These are phyloP conservation scores for Arbacia lixula DNA, from an alignment of 53 echinoderm and acorn worm species.

Conservation along the genomic window DNA sequence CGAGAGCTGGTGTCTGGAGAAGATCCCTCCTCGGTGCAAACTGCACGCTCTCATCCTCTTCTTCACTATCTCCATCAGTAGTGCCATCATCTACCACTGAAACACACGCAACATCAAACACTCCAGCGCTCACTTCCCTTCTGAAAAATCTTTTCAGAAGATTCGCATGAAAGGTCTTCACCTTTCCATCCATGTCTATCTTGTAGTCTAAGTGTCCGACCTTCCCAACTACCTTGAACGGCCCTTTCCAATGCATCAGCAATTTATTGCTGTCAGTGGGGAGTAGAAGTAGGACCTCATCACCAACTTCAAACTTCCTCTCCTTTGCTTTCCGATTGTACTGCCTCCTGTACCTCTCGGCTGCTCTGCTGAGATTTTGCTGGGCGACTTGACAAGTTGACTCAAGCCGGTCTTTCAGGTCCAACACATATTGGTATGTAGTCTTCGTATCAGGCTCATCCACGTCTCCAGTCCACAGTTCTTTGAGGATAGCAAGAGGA, in stretches of 20 bases:
- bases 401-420: constrained; percentile 62
- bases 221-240: constrained; percentile 12
- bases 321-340: constrained; percentile 22
- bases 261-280: constrained; percentile 38
- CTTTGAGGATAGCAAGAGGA: constrained; percentile 32
- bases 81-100: not conserved
- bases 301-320: constrained; percentile 38
- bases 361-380: constrained; percentile 61
- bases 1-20: not conserved
- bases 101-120: not conserved
- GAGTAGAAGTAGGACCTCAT: constrained; percentile 43
- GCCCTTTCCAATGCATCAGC: constrained; percentile 61
- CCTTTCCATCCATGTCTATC: constrained; percentile 17
- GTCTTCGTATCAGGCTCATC: constrained; percentile 13
- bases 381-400: constrained; percentile 54
- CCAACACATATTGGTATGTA: constrained; percentile 38
- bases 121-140: not conserved
- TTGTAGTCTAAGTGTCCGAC: not conserved
- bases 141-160: constrained; percentile 61
- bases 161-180: constrained; percentile 56
- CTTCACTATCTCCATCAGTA: not conserved
- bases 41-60: not conserved
- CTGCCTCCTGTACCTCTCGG: not conserved
- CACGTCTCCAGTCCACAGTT: constrained; percentile 40
- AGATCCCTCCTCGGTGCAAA: not conserved